Conservation (phyloP, 2,888 invertebrate genomes). For the Drosophila picticornis region DNA sequence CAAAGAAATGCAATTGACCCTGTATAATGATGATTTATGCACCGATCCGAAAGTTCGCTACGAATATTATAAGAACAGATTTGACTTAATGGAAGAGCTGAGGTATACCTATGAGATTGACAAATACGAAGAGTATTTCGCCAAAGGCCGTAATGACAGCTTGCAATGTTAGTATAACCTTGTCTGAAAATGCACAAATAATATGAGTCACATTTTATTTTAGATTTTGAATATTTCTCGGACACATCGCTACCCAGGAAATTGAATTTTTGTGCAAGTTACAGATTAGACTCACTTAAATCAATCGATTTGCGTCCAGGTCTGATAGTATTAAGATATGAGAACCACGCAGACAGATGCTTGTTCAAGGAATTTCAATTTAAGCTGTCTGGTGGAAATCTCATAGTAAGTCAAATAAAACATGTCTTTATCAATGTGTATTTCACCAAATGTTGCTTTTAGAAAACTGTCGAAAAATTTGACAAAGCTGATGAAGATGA, state of each 20-base stretch:
- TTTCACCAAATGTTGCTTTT: neutral
- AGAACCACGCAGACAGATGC: conserved; percentile 86
- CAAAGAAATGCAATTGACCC: conserved; percentile 77
- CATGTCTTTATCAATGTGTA: neutral
- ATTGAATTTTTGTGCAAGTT: conserved; percentile 83
- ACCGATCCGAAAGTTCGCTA: conserved; percentile 85
- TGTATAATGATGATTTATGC: conserved; percentile 77
- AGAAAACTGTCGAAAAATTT: conserved; percentile 89
- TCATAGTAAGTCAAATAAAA: conserved; percentile 61
- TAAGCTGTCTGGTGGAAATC: conserved; percentile 43
- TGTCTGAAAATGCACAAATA: neutral
- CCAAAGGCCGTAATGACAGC: conserved; percentile 89
- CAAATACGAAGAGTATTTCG: conserved; percentile 88
- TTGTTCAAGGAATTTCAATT: conserved; percentile 73
- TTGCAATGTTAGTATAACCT: conserved; percentile 87
- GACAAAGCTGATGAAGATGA: conserved; percentile 86
- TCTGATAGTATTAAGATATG: conserved; percentile 87
- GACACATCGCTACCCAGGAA: conserved; percentile 74
- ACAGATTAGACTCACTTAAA: conserved; percentile 90
- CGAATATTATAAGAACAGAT: conserved; percentile 88
- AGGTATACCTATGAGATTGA: conserved; percentile 86
- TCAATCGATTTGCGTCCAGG: conserved; percentile 87
- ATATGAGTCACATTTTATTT: conserved; percentile 8
- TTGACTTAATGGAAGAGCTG: conserved; percentile 88
- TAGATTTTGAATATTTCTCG: conserved; percentile 74